These are phyloP conservation scores for Acanthornis magna DNA, from an alignment of 2,797 vertebrate genomes.

Conservation along the genomic window DNA sequence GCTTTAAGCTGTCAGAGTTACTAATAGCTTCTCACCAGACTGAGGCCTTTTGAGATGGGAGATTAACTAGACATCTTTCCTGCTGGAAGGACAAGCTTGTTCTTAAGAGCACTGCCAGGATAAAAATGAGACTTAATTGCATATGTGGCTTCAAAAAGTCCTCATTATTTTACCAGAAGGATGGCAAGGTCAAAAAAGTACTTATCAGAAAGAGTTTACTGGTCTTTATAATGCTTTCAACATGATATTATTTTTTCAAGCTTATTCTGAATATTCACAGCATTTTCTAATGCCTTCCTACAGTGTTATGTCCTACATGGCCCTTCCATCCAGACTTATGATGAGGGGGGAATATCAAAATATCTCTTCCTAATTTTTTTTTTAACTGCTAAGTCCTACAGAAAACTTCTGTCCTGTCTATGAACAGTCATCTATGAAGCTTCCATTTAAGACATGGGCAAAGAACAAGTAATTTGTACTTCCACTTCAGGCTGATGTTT, in stretches of 20 bases:
- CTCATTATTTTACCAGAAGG: neutral
- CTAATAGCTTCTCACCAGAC: neutral
- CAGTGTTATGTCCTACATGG: neutral
- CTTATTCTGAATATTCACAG: neutral
- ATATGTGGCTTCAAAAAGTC: neutral
- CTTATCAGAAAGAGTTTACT: neutral
- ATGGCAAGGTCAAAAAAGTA: neutral
- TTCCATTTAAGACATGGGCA: neutral
- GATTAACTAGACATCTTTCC: neutral
- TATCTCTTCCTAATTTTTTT: neutral
- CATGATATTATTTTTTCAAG: neutral
- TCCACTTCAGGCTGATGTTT: neutral
- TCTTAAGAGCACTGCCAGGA: neutral
- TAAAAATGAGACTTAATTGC: neutral
- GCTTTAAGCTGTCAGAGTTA: neutral
- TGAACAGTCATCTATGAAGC: neutral
- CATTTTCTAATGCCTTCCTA: neutral
- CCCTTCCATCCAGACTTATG: neutral
- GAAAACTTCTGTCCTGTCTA: neutral
- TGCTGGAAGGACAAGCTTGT: neutral
- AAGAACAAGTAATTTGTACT: neutral
- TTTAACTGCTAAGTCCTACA: neutral
- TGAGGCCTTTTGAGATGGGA: neutral
- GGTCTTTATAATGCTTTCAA: neutral
- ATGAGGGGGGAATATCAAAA: neutral